Evolutionary conservation across 37 sponge, comb jelly and placozoan genomes (phyloP), one percentile per base, ranked within the genome.

Genomic region (Beroe forskalii): DNA sequence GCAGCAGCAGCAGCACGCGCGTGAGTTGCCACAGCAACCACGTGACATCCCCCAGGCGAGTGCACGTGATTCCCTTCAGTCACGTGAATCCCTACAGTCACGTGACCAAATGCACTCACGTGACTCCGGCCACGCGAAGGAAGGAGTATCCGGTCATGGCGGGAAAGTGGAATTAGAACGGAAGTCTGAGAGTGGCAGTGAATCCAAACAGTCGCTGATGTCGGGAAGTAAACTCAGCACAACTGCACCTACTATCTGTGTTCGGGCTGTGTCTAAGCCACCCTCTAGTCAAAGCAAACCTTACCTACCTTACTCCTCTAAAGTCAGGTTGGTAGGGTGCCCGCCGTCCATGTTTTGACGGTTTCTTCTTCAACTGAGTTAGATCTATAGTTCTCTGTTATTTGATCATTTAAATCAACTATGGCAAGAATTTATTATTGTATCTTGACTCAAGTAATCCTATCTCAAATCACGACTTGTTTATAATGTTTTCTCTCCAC

Each of bases 211-310:
- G 38, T 17, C 33, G 20, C 1, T 17, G 19, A 17, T 32, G 17
- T 32, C 72, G 2, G 32, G 33, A 1, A 9, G 37, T 17, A 69
- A 69, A 35, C 72, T 69, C 32, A 69, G 33, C 20, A 69, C 72
- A 2, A 69, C 72, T 33, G 72, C 72, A 32, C 72, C 72, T 19
- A 69, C 72, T 36, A 69, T 69, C 32, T 69, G 72, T 69, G 72
- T 69, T 14, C 35, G 72, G 14, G 72, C 72, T 19, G 72, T 69
- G 1, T 69, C 72, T 3, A 69, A 69, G 17, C 38, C 72, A 1
- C 17, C 33, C 2, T 32, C 72, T 6, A 69, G 72, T 36, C 72
- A 69, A 36, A 27, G 33, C 32, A 69, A 69, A 69, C 39, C 72
- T 69, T 69, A 69, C 17, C 27, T 69, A 1, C 72, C 72, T 1